Percentiles rank a stretch among this genome's conserved stretches.
phyloP scores from a whole-genome alignment of 1,140 invertebrate genomes.

The Bradysia coprophila region DNA sequence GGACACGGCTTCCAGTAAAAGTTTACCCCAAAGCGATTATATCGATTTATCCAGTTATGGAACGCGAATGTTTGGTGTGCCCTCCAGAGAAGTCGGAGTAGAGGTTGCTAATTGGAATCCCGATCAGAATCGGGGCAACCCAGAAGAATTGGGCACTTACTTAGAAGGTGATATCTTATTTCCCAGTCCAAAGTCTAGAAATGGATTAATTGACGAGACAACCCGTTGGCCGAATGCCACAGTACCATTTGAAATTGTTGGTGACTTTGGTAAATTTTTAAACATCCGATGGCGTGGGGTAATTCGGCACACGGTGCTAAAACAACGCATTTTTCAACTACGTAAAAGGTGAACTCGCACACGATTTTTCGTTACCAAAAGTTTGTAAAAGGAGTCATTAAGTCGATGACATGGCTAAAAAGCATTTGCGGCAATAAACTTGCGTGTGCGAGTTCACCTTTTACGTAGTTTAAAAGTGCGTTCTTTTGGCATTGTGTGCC shows the following conservation, averaged over 20 bases:
- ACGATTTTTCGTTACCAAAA: no score
- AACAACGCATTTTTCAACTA: no score
- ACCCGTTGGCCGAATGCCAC: slow-evolving; percentile 42
- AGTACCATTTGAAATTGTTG: slow-evolving; percentile 48
- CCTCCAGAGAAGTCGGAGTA: neutral
- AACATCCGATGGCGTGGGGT: no score
- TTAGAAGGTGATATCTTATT: slow-evolving; percentile 1
- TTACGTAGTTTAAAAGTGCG: no score
- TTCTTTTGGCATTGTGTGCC: no score
- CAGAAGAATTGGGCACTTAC: neutral
- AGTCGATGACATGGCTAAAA: no score
- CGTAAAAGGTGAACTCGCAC: no score
- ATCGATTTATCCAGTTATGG: neutral
- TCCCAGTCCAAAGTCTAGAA: slow-evolving; percentile 18
- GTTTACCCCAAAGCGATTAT: neutral
- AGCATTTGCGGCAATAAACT: no score
- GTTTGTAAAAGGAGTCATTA: no score
- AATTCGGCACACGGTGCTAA: no score
- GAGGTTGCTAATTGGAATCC: neutral
- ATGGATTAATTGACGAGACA: slow-evolving; percentile 36
- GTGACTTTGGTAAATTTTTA: slow-evolving; percentile 40
- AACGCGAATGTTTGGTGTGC: neutral
- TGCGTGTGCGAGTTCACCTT: no score
- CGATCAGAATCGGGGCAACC: neutral
- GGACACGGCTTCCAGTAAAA: no score